Evolutionary conservation across 2,888 invertebrate species (phyloP).

Genomic region (Cosmopolites sordidus): DNA sequence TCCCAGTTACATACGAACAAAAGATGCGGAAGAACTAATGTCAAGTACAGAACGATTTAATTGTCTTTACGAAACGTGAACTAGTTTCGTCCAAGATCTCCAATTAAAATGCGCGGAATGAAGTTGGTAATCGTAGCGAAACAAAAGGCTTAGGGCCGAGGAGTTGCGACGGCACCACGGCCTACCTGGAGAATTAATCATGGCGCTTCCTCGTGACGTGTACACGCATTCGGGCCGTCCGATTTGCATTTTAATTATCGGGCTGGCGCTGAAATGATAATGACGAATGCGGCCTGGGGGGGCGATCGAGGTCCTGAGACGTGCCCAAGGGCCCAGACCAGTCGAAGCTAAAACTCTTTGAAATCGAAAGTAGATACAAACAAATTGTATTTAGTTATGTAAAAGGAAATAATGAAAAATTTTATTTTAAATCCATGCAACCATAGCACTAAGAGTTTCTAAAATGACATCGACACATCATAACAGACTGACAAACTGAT

Average conservation of each 20-base stretch:
- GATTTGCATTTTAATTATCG: conserved; percentile 55
- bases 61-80: too few relatives aligned
- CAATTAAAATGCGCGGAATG: conserved; percentile 11
- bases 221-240: conserved; percentile 50
- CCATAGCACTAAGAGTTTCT: too few relatives aligned
- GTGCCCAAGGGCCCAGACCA: conserved; percentile 15
- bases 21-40: too few relatives aligned
- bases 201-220: conserved; percentile 49
- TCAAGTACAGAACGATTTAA: too few relatives aligned
- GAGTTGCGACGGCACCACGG: conserved; percentile 17
- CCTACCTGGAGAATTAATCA: conserved; percentile 52
- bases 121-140: not conserved
- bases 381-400: too few relatives aligned
- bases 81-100: not conserved
- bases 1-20: too few relatives aligned
- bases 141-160: conserved; percentile 13
- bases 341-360: too few relatives aligned
- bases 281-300: conserved; percentile 45
- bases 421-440: too few relatives aligned
- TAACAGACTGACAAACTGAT: too few relatives aligned
- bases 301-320: not conserved
- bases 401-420: too few relatives aligned
- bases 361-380: too few relatives aligned
- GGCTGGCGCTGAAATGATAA: conserved; percentile 61
- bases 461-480: too few relatives aligned